Base-by-base conservation (phyloP, 2,113 vertebrate genomes). In the Ifrita kowaldi region DNA sequence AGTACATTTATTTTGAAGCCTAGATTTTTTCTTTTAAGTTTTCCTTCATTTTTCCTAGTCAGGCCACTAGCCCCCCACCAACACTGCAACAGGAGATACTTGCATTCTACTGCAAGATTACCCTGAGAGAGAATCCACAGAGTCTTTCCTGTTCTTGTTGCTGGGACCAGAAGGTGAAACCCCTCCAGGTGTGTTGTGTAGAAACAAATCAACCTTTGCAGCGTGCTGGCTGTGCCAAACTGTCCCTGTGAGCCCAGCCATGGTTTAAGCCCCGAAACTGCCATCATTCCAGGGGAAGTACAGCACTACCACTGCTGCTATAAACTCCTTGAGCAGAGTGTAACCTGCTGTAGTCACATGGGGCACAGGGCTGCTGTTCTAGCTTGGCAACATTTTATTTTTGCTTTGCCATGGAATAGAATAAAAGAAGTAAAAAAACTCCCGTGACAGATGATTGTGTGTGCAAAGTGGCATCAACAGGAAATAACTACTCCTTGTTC, bases 141-240 rank as follows among this genome's bases (percentile, higher is more conserved):
- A 2, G 42, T 82, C 64, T 50, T 90, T 77, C 28, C 83, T 49
- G 9, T 79, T 96, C 46, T 91, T 69, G 16, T 96, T 97, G 89
- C 91, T 94, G 70, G n/a, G 91, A 91, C 89, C 27, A 28, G 35
- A 81, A 77, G n/a, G 35, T 6, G 6, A 79, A 74, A 44, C 5
- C 1, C 9, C 9, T 71, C 3, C 1, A 46, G 65, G 15, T 17
- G 33, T 56, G 17, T 39, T 70, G 27, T 46, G 22, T 21, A 37
- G 28, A 35, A 82, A 46, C 9, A 46, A 60, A 67, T 24, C 33
- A 47, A 41, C 17, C 23, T 71, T 42, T 28, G 32, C 5, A 79
- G 17, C 0, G 1, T 62, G 10, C 64, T 65, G 64, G 23, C 19
- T 4, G 1, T 47, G 22, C 35, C 69, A 49, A 53, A 20, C 17